phyloP scores from a whole-genome alignment of 2,797 vertebrate genomes.

The Bradypodion ventrale region DNA sequence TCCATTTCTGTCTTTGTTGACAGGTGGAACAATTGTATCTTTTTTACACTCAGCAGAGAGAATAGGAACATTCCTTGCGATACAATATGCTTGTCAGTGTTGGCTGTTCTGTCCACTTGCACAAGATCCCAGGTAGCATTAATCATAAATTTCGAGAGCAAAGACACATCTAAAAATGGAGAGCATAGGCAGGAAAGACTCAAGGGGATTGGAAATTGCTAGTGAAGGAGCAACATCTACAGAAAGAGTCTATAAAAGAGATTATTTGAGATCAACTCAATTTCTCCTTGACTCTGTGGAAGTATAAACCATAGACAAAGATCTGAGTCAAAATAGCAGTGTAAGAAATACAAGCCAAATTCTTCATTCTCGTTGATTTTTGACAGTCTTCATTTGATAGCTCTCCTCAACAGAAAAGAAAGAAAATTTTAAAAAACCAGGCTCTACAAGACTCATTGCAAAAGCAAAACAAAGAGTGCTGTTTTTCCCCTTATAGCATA shows the following conservation, averaged over 20 bases:
- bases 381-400: too few species aligned
- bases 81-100: conserved; percentile 41
- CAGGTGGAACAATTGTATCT: conserved; percentile 55
- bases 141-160: conserved; percentile 15
- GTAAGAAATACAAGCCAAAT: too few species aligned
- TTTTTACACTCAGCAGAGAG: conserved; percentile 43
- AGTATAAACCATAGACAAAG: not conserved
- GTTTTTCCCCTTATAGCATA: too few species aligned
- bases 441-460: too few species aligned
- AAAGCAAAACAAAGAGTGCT: too few species aligned
- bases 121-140: conserved; percentile 22
- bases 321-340: not conserved
- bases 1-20: conserved; percentile 41
- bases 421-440: too few species aligned
- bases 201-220: not conserved
- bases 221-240: not conserved
- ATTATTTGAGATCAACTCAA: not conserved
- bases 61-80: conserved; percentile 30
- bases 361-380: too few species aligned
- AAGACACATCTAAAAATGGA: not conserved
- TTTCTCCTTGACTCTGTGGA: not conserved
- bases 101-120: conserved; percentile 36
- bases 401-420: too few species aligned
- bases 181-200: not conserved
- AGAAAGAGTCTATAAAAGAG: not conserved